phyloP scores from a whole-genome alignment of 2,888 invertebrate genomes.

The Trimorus sp. region DNA sequence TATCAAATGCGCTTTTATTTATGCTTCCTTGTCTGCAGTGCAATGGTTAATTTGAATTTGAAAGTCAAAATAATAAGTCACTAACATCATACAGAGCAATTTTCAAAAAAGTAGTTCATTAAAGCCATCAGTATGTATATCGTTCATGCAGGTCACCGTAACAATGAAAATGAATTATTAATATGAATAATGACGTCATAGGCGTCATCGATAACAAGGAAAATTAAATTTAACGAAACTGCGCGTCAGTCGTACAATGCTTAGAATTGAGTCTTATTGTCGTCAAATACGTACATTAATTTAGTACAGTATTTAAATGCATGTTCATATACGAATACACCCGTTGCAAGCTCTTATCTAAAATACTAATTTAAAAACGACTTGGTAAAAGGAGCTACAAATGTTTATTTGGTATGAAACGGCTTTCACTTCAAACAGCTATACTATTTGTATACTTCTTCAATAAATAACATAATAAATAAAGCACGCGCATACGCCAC shows the following conservation, averaged over 20 bases:
- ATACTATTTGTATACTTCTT: conserved; percentile 3
- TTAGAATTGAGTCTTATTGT: conserved; percentile 14
- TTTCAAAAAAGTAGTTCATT: too few relatives aligned
- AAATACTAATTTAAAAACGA: conserved; percentile 26
- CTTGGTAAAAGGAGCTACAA: background rate
- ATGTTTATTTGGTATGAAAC: background rate
- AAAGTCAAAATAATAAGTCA: too few relatives aligned
- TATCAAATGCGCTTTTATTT: too few relatives aligned
- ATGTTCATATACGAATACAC: conserved; percentile 41
- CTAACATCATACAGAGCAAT: too few relatives aligned
- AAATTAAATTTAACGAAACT: conserved; percentile 18
- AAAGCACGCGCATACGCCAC: conserved; percentile 9
- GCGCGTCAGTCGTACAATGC: background rate
- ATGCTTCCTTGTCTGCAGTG: too few relatives aligned
- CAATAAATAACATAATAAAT: conserved; percentile 36
- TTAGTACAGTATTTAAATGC: conserved; percentile 41
- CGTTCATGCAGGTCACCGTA: too few relatives aligned
- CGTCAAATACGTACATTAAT: conserved; percentile 28
- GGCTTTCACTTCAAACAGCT: background rate
- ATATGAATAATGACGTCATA: background rate
- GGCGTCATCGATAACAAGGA: background rate
- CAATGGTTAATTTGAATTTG: too few relatives aligned
- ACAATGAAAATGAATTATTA: background rate
- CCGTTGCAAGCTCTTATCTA: conserved; percentile 37
- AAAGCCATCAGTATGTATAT: too few relatives aligned